Evolutionary conservation across 2,797 vertebrate species (phyloP).

Genomic region (Rhinatrema bivittatum): DNA sequence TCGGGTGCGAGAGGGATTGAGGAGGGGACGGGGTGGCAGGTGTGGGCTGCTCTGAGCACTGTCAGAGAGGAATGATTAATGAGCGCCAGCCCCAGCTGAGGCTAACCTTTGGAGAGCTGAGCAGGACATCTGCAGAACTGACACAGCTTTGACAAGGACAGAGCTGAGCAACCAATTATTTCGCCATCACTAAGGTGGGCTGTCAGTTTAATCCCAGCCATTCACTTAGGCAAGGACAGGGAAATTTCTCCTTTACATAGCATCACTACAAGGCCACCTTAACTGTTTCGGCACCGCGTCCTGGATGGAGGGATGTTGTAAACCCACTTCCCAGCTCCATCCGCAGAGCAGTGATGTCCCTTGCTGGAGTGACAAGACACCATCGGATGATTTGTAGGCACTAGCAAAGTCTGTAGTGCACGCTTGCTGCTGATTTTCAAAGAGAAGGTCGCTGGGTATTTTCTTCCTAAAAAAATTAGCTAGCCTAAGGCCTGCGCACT

Average conservation of each 20-base stretch:
- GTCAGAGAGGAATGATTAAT: constrained; percentile 99
- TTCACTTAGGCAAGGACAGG: constrained; percentile 99
- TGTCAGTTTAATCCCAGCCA: constrained; percentile 99
- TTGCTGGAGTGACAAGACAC: too few species aligned
- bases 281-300: constrained; percentile 65
- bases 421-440: too few species aligned
- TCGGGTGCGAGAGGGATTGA: constrained; percentile 76
- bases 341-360: rapidly evolving
- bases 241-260: constrained; percentile 98
- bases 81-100: constrained; percentile 95
- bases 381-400: too few species aligned
- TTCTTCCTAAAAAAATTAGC: too few species aligned
- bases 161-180: constrained; percentile 99
- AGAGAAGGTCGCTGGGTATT: too few species aligned
- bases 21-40: constrained; percentile 88
- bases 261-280: constrained; percentile 69
- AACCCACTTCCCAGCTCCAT: rapidly evolving
- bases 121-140: constrained; percentile 99
- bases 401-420: too few species aligned
- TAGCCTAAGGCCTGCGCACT: too few species aligned
- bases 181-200: constrained; percentile 99
- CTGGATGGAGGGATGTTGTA: constrained; percentile 5
- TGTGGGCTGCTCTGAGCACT: constrained; percentile 93
- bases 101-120: constrained; percentile 99
- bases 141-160: constrained; percentile 99